These are phyloP conservation scores for Rhinophrynus dorsalis DNA, from an alignment of 2,797 vertebrate species.

Conservation along the genomic window DNA sequence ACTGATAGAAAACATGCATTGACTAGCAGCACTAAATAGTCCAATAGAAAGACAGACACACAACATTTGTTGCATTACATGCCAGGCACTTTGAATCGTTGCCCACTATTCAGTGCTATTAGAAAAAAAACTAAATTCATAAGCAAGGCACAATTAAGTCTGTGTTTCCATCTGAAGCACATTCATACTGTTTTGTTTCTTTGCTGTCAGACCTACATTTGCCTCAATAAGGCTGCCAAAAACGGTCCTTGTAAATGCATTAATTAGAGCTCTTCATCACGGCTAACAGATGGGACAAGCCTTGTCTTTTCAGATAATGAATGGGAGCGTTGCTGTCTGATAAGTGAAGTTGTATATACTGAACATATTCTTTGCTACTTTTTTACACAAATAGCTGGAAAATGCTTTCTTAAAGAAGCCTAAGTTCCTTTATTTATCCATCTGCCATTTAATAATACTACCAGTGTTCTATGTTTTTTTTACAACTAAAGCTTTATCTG, in stretches of 20 bases:
- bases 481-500: not conserved
- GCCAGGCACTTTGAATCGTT: conserved; percentile 31
- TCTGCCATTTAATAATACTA: conserved; percentile 34
- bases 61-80: conserved; percentile 39
- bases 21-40: conserved; percentile 11
- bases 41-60: conserved; percentile 4
- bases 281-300: conserved; percentile 53
- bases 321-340: conserved; percentile 39
- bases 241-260: conserved; percentile 49
- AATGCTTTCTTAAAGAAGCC: conserved; percentile 30
- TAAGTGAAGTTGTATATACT: conserved; percentile 25
- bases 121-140: conserved; percentile 56
- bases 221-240: conserved; percentile 46
- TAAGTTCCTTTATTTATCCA: conserved; percentile 16
- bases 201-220: conserved; percentile 39
- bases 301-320: conserved; percentile 51
- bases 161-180: conserved; percentile 47
- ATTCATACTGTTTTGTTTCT: conserved; percentile 53
- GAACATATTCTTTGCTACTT: conserved; percentile 33
- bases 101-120: conserved; percentile 43
- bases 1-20: conserved; percentile 20
- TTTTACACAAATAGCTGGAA: conserved; percentile 40
- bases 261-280: conserved; percentile 53
- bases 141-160: conserved; percentile 56
- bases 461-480: not conserved